Base-by-base conservation (phyloP, 2,797 vertebrate species). In the Dallia pectoralis region DNA sequence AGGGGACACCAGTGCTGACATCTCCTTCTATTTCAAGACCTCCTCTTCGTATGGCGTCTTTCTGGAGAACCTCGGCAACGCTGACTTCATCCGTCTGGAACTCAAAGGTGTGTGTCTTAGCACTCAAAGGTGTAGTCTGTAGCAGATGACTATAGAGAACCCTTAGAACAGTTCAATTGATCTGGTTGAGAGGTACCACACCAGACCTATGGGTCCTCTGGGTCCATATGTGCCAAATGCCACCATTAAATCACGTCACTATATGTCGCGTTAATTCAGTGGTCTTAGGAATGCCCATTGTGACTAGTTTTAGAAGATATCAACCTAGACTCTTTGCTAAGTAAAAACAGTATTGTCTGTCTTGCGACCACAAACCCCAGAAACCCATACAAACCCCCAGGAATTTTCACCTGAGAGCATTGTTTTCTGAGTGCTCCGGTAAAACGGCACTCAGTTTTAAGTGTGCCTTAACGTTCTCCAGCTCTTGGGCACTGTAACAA, bases 1-100 rank as follows among this genome's bases (percentile, higher is more conserved):
- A 91, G 95, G 92, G 12, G 96, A 97, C 84, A 95, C 91, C 49
- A 98, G 96, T 0, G 95, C 94, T 0, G 97, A 99, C 81, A 95
- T 99, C 79, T 97, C 96, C 53, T 99, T 99, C 91, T 99, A 98
- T 89, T 99, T 99, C 85, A 99, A 98, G 87, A 99, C 97, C 0
- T 94, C 97, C 0, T 95, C 95, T n/a, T 91, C 92, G 0, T 91
- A 95, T 0, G 97, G 97, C 7, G 94, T 99, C 65, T 97, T 99
- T 49, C 94, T 99, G 65, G 96, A 99, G 85, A 98, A 95, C 76
- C 84, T 96, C 67, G 97, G 97, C 30, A 93, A 93, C 76, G 91
- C 90, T 0, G 94, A 96, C 79, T 95, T 96, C 84, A 95, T 99
- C 79, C 97, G 94, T 77, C 88, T 99, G 36, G 95, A 99, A 79